Evolutionary conservation across 1,140 invertebrate species (phyloP), one percentile per base, ranked within the genome.

Genomic region (Dufourea novaeangliae): DNA sequence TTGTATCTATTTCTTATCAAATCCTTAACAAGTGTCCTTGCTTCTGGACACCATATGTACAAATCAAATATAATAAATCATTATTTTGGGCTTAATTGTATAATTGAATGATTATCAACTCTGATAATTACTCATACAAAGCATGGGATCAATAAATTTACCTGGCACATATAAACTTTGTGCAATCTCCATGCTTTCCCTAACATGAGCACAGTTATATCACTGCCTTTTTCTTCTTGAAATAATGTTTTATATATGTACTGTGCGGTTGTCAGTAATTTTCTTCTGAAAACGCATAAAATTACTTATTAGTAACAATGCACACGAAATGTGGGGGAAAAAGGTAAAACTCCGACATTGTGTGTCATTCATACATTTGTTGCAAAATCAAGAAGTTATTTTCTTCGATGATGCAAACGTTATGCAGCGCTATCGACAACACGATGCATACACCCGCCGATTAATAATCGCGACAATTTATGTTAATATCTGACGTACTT

Each of bases 241-340:
- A 96, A 97, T 22, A 97, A 89, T 2, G 96, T 95, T 84, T 96
- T 94, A 87, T 96, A 97, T 80, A 97, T 97, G 85, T 97, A 97
- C 80, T 96, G 94, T 17, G 95, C 94, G 20, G 96, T 97, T 29
- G 94, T 95, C 29, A 94, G 88, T n/a, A 96, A 90, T 90, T 96
- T 96, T 88, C 95, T 95, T 85, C 96, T 96, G 71, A n/a, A 89
- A 88, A 64, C 6, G 11, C 1, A 32, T 12, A 27, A 70, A 56
- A 68, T 12, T 8, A 20, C 57, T 56, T 34, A 32, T 37, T 2
- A 11, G 10, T 11, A 6, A 25, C 0, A 14, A 39, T 17, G 14
- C 14, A 50, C 11, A 7, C 0, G 27, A 56, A 20, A 6, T 34
- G 0, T 25, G 20, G n/a, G n/a, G n/a, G n/a, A n/a, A 39, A 10